phyloP scores from a whole-genome alignment of 2,888 invertebrate genomes.

The Zelleria hepariella region DNA sequence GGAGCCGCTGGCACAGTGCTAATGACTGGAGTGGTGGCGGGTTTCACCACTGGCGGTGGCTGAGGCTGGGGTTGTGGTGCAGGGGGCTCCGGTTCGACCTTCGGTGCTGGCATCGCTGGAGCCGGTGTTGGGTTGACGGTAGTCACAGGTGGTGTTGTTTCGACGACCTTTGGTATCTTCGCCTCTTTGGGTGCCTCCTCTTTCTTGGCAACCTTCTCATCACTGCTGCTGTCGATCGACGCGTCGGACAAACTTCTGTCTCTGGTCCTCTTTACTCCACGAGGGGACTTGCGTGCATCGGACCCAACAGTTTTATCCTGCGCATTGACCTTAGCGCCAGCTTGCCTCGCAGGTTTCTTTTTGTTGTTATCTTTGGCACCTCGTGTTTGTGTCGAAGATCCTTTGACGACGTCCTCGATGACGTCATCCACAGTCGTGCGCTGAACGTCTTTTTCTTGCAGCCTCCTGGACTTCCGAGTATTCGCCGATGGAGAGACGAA shows the following conservation, averaged over 20 bases:
- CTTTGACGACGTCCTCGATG: constrained; percentile 90
- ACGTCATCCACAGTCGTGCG: constrained; percentile 87
- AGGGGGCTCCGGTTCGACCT: constrained; percentile 16
- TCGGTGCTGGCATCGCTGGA: constrained; percentile 18
- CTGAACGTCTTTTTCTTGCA: constrained; percentile 83
- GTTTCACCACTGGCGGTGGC: background rate
- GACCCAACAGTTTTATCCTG: constrained; percentile 30
- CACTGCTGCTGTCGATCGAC: constrained; percentile 75
- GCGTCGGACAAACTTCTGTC: constrained; percentile 78
- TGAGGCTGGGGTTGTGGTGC: background rate
- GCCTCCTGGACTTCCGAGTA: constrained; percentile 84
- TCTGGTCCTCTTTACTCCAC: constrained; percentile 74
- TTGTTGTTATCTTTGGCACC: constrained; percentile 45
- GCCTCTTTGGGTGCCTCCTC: constrained; percentile 37
- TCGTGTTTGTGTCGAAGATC: constrained; percentile 52
- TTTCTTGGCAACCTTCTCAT: constrained; percentile 46
- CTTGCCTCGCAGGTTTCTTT: constrained; percentile 71
- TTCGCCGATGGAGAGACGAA: constrained; percentile 76
- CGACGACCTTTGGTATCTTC: constrained; percentile 37
- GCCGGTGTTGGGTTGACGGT: constrained; percentile 1
- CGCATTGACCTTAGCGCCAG: constrained; percentile 36
- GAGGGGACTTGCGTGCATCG: constrained; percentile 75
- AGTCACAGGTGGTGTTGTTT: constrained; percentile 9
- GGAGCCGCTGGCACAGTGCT: constrained; percentile 10
- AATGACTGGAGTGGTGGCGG: background rate